These are phyloP conservation scores for Eudasyphora cyanicolor DNA, from an alignment of 2,888 invertebrate species.

Conservation along the genomic window DNA sequence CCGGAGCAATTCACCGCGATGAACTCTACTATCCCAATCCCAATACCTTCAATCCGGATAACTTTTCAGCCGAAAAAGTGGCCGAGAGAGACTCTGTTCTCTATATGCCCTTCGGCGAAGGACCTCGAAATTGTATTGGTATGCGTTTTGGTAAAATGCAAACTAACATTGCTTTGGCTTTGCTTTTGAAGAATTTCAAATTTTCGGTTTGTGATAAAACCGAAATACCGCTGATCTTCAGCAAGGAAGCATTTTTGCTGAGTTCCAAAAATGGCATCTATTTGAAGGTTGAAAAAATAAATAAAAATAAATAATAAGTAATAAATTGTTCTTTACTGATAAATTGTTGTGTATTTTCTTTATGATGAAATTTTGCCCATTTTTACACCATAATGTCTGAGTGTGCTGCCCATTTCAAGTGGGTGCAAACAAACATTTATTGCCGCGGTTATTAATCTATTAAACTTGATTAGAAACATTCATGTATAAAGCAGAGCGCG, in stretches of 20 bases:
- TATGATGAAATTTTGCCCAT: no score
- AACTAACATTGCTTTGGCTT: slow-evolving; percentile 64
- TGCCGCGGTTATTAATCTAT: no score
- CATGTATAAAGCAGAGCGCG: no score
- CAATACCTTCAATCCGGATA: slow-evolving; percentile 83
- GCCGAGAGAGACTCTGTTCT: slow-evolving; percentile 79
- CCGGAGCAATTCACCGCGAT: slow-evolving; percentile 82
- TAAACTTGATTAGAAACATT: no score
- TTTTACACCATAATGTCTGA: no score
- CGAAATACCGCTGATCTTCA: slow-evolving; percentile 54
- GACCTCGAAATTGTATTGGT: slow-evolving; percentile 69
- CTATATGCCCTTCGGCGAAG: slow-evolving; percentile 73
- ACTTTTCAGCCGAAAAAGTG: slow-evolving; percentile 82
- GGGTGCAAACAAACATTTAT: no score
- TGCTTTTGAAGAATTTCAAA: slow-evolving; percentile 65
- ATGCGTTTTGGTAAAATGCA: slow-evolving; percentile 70
- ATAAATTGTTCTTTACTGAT: no score
- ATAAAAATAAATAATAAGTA: no score
- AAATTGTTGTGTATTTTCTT: no score
- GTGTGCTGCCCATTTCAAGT: no score
- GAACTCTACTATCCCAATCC: slow-evolving; percentile 81
- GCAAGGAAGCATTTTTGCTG: slow-evolving; percentile 30
- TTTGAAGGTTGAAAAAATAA: slow-evolving; percentile 67
- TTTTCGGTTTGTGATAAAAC: slow-evolving; percentile 60
- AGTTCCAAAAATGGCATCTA: slow-evolving; percentile 63